These are phyloP conservation scores for Babyrousa celebensis DNA, from an alignment of 2,797 vertebrate genomes.

Conservation along the genomic window DNA sequence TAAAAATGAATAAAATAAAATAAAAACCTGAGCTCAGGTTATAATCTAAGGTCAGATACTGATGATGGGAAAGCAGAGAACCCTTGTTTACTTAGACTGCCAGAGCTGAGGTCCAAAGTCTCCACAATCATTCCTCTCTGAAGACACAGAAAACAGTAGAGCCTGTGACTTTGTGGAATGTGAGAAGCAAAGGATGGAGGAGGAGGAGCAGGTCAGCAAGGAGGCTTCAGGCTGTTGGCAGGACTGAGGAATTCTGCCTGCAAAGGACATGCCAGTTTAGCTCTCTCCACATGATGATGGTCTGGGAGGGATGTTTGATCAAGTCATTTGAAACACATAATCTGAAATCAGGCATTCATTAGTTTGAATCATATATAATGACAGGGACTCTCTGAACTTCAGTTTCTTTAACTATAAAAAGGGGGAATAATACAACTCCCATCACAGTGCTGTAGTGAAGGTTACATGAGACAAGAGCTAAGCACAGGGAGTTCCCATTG, in stretches of 20 bases:
- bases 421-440: neutral
- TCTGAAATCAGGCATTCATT: neutral
- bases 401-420: neutral
- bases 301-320: neutral
- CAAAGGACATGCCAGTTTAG: neutral
- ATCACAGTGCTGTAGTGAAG: neutral
- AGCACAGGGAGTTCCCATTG: too few species aligned
- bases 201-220: neutral
- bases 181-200: neutral
- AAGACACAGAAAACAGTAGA: neutral
- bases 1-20: too few species aligned
- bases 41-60: neutral
- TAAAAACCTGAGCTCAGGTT: neutral
- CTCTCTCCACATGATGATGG: neutral
- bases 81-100: neutral
- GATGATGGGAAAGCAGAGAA: neutral
- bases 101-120: neutral
- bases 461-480: neutral
- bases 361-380: neutral
- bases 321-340: neutral
- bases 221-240: neutral
- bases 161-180: neutral
- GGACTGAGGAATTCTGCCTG: neutral
- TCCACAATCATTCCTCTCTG: neutral
- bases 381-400: neutral